These are phyloP conservation scores for Heliornis fulica DNA, from an alignment of 2,113 vertebrate genomes.

Conservation along the genomic window DNA sequence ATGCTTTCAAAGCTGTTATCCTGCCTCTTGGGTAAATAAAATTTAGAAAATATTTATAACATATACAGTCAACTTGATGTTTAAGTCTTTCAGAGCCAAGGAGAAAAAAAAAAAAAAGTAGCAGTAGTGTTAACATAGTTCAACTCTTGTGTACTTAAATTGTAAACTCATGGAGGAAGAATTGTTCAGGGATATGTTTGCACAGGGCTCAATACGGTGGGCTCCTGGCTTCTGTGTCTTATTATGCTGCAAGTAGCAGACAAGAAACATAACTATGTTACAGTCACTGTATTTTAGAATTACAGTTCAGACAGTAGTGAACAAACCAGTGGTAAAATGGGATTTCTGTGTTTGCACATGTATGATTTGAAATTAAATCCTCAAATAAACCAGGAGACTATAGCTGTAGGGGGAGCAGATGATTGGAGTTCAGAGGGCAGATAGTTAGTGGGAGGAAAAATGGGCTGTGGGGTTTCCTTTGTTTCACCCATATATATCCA, in stretches of 20 bases:
- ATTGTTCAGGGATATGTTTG: background rate
- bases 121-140: constrained; percentile 25
- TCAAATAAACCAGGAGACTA: background rate
- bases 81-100: constrained; percentile 31
- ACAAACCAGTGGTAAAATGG: constrained; percentile 14
- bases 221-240: constrained; percentile 37
- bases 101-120: background rate
- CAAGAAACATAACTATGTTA: constrained; percentile 14
- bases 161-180: constrained; percentile 43
- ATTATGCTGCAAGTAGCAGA: constrained; percentile 30
- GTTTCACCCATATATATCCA: background rate
- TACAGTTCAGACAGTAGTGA: constrained; percentile 1
- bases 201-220: background rate
- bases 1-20: background rate
- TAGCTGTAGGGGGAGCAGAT: constrained; percentile 40
- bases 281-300: constrained; percentile 19
- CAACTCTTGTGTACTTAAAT: constrained; percentile 21
- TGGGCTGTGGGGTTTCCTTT: constrained; percentile 17
- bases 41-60: constrained; percentile 50
- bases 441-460: constrained; percentile 14
- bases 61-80: constrained; percentile 19
- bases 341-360: constrained; percentile 23
- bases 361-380: constrained; percentile 39
- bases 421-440: constrained; percentile 3
- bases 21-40: constrained; percentile 23